phyloP scores from a whole-genome alignment of 92 coral and sea anemone species.

The Zoanthus gigantus region DNA sequence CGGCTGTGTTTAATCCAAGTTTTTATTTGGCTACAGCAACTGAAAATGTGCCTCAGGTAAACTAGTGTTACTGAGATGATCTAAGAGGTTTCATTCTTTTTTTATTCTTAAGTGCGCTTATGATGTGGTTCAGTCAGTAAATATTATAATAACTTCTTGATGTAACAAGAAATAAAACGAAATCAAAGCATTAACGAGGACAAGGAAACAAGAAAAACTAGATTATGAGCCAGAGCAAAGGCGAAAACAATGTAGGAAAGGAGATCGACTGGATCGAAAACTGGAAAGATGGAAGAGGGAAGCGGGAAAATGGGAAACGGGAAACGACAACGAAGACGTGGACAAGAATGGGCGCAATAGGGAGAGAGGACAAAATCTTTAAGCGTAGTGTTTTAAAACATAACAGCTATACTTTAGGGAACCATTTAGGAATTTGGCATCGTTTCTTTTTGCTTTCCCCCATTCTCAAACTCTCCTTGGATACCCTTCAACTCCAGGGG shows the following conservation, averaged over 20 bases:
- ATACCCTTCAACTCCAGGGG: too few species aligned
- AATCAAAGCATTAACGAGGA: not conserved
- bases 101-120: not conserved
- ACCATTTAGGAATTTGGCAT: too few species aligned
- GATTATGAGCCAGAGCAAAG: not conserved
- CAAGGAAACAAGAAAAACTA: not conserved
- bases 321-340: not conserved
- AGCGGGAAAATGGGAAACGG: not conserved
- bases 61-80: not conserved
- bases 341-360: too few species aligned
- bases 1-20: constrained; percentile 83
- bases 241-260: not conserved
- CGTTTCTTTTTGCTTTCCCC: too few species aligned
- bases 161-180: not conserved
- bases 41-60: constrained; percentile 87
- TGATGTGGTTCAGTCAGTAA: not conserved
- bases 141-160: not conserved
- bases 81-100: not conserved
- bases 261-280: not conserved
- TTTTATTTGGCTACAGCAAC: constrained; percentile 77
- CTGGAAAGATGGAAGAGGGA: not conserved
- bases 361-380: too few species aligned
- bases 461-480: too few species aligned
- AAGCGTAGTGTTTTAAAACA: too few species aligned
- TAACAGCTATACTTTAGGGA: too few species aligned